A percentile compares a stretch with the other conserved stretches of the same genome.
phyloP scores from a whole-genome alignment of 2,113 vertebrate species.

The Hypomesus transpacificus region DNA sequence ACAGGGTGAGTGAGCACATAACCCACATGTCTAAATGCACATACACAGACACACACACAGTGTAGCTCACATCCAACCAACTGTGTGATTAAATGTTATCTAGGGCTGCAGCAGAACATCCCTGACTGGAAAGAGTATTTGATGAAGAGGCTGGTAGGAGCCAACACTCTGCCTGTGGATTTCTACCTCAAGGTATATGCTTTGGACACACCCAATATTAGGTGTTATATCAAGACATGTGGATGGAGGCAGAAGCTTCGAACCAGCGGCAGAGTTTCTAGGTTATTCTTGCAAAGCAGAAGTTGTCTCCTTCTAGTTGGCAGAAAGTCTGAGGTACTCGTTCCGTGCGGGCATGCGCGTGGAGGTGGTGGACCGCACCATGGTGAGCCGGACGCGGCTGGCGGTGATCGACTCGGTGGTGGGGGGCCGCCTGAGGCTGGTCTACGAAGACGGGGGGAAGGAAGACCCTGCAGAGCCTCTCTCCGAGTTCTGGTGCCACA shows the following conservation, averaged over 20 bases:
- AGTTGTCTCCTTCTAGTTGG: conserved; percentile 70
- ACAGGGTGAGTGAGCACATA: conserved; percentile 73
- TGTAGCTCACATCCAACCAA: background rate
- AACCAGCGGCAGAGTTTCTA: no score
- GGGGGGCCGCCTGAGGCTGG: conserved; percentile 85
- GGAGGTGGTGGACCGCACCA: conserved; percentile 88
- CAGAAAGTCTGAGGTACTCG: conserved; percentile 81
- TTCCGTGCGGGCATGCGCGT: conserved; percentile 86
- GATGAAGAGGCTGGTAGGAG: conserved; percentile 87
- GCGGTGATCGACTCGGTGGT: conserved; percentile 82
- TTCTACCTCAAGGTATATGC: conserved; percentile 85
- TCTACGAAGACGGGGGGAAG: conserved; percentile 80
- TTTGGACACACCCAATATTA: background rate
- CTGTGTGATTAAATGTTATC: background rate
- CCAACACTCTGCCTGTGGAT: conserved; percentile 87
- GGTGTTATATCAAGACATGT: background rate
- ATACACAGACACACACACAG: background rate
- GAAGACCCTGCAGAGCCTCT: conserved; percentile 53
- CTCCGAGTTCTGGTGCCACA: conserved; percentile 92
- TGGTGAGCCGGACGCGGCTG: conserved; percentile 80
- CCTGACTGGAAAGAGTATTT: conserved; percentile 90
- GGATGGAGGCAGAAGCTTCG: background rate
- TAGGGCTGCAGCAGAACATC: conserved; percentile 65
- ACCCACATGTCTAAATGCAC: background rate
- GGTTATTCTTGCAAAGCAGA: no score